A percentile compares a stretch with the other conserved stretches of the same genome.
Conservation (phyloP, 23 tunicate species). For the Phallusia fumigata region DNA sequence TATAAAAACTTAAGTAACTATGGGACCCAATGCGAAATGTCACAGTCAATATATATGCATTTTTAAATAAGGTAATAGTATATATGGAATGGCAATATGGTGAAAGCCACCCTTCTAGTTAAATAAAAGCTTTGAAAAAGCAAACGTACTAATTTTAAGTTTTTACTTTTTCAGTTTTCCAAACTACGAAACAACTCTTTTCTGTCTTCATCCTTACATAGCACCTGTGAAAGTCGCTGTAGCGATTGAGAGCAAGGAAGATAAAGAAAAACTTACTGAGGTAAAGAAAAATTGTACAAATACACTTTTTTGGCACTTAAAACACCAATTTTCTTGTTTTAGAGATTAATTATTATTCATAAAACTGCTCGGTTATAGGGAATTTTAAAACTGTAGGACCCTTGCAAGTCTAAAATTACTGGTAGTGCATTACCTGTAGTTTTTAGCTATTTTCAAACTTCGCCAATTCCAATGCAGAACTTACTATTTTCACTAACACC, state of each 20-base stretch:
- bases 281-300: background rate
- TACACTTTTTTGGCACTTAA: background rate
- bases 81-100: too few species aligned
- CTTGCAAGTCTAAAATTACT: too few species aligned
- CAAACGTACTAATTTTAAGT: background rate
- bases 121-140: background rate
- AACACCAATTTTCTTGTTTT: too few species aligned
- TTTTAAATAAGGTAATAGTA: too few species aligned
- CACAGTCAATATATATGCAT: too few species aligned
- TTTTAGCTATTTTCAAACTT: too few species aligned
- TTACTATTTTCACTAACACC: too few species aligned
- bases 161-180: constrained; percentile 21
- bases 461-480: too few species aligned
- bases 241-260: background rate
- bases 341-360: background rate
- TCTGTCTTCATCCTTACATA: constrained; percentile 49
- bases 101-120: too few species aligned
- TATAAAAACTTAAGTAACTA: too few species aligned
- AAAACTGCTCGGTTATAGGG: background rate
- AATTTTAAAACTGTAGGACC: background rate
- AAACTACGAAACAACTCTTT: constrained; percentile 15
- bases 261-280: constrained; percentile 8
- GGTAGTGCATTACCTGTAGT: too few species aligned
- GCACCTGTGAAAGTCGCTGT: constrained; percentile 65
- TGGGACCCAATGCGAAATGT: too few species aligned